Conservation (phyloP, 2,113 vertebrate genomes). For the Mionectes macconnelli region DNA sequence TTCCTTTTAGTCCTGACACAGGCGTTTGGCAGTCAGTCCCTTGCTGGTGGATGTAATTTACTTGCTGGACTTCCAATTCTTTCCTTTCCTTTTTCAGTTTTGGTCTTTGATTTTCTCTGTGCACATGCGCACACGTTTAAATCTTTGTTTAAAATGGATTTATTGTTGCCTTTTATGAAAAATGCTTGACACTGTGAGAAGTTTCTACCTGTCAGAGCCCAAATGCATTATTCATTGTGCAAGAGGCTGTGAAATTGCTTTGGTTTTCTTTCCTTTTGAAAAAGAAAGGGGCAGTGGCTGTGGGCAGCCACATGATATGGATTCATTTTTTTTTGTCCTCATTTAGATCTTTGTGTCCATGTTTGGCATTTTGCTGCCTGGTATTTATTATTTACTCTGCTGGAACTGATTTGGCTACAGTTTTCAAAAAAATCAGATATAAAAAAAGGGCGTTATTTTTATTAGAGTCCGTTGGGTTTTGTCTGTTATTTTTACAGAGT, state of each 20-base stretch:
- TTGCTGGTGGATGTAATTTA: neutral
- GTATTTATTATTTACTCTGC: neutral
- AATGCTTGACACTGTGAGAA: neutral
- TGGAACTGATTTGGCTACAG: neutral
- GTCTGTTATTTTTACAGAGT: neutral
- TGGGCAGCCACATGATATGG: neutral
- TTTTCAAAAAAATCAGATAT: neutral
- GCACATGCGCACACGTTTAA: fast-evolving
- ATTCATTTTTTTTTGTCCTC: neutral
- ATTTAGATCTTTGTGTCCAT: neutral
- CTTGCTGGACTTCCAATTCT: neutral
- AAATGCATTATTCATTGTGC: neutral
- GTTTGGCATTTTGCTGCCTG: neutral
- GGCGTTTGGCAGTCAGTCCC: neutral
- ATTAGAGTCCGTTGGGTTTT: neutral
- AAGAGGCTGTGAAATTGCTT: neutral
- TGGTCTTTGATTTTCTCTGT: neutral
- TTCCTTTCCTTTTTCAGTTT: neutral
- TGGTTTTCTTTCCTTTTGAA: neutral
- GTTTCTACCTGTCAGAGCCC: neutral
- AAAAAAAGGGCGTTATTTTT: neutral
- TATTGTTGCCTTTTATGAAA: neutral
- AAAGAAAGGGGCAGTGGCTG: neutral
- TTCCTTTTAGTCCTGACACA: fast-evolving
- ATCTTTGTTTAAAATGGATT: neutral